Percentiles rank a stretch among this genome's conserved stretches.
phyloP scores from a whole-genome alignment of 2,888 invertebrate species.

The Zygothrica quintamaculata region DNA sequence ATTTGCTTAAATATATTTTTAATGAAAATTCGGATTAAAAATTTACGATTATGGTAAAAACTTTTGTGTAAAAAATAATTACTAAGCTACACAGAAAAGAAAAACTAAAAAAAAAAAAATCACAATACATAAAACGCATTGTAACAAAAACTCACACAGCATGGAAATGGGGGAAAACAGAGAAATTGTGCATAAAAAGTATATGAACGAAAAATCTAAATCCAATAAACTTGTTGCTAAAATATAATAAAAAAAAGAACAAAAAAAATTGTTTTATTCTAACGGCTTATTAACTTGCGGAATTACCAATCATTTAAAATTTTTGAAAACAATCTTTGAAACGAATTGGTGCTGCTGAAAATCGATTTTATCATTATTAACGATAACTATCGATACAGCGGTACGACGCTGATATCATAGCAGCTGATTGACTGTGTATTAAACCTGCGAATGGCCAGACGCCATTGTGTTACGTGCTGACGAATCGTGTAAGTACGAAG shows the following conservation, averaged over 20 bases:
- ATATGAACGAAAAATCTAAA: conserved; percentile 74
- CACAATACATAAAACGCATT: conserved; percentile 59
- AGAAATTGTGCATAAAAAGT: conserved; percentile 67
- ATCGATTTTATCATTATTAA: conserved; percentile 24
- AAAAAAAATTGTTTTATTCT: conserved; percentile 30
- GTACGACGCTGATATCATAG: conserved; percentile 27
- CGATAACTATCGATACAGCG: too few species aligned
- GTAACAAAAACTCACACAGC: conserved; percentile 79
- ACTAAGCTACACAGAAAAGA: conserved; percentile 58
- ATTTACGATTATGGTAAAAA: conserved; percentile 75
- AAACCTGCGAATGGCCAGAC: conserved; percentile 47
- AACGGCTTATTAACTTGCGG: too few species aligned
- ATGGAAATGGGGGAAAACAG: conserved; percentile 55
- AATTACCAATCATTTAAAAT: too few species aligned
- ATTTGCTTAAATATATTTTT: conserved; percentile 75
- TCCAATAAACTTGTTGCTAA: conserved; percentile 84
- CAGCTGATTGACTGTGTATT: conserved; percentile 43
- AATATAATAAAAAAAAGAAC: conserved; percentile 68
- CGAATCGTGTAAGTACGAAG: conserved; percentile 57
- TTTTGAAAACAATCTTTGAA: too few species aligned
- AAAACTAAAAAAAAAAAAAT: conserved; percentile 48
- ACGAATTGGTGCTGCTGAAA: background rate
- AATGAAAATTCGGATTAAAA: conserved; percentile 64
- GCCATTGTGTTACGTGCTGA: conserved; percentile 64
- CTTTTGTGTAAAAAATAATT: conserved; percentile 74